A percentile compares a stretch with the other conserved stretches of the same genome.
phyloP scores from a whole-genome alignment of 2,888 invertebrate genomes.

The Phyllotreta striolata region DNA sequence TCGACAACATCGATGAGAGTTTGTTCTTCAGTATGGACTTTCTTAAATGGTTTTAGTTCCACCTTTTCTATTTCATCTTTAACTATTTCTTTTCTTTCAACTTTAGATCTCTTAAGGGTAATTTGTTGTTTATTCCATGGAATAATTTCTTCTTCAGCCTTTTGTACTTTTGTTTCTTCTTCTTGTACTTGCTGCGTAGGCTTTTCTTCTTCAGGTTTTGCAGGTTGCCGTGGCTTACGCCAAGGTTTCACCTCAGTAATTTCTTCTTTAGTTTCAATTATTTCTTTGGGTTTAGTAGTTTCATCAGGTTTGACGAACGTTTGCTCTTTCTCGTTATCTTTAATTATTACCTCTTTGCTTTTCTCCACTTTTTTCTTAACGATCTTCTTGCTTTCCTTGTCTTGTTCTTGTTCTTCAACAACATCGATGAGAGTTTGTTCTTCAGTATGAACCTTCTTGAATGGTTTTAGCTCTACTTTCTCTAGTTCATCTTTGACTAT shows the following conservation, averaged over 20 bases:
- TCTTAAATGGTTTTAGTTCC: slow-evolving; percentile 31
- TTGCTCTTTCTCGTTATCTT: slow-evolving; percentile 67
- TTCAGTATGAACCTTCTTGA: slow-evolving; percentile 36
- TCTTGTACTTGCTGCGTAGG: slow-evolving; percentile 2
- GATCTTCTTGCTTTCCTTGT: slow-evolving; percentile 56
- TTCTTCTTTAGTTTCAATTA: neutral
- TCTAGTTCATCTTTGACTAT: slow-evolving; percentile 52
- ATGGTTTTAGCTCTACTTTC: slow-evolving; percentile 45
- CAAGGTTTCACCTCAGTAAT: slow-evolving; percentile 8
- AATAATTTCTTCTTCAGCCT: slow-evolving; percentile 38
- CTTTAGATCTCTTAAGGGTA: slow-evolving; percentile 60
- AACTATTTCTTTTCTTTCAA: slow-evolving; percentile 50
- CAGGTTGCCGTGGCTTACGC: slow-evolving; percentile 8
- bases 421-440: slow-evolving; percentile 17
- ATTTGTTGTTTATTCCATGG: slow-evolving; percentile 73
- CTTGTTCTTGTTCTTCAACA: slow-evolving; percentile 28
- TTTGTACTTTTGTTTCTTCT: slow-evolving; percentile 7
- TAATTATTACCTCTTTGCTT: slow-evolving; percentile 62
- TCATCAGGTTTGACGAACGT: slow-evolving; percentile 27
- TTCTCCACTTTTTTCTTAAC: slow-evolving; percentile 60
- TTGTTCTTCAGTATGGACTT: slow-evolving; percentile 22
- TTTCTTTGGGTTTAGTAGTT: neutral
- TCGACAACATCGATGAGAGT: slow-evolving; percentile 26
- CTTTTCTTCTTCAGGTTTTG: slow-evolving; percentile 46
- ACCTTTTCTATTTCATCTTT: slow-evolving; percentile 65